Evolutionary conservation across 2,113 vertebrate species (phyloP).

Genomic region (Pedionomus torquatus): DNA sequence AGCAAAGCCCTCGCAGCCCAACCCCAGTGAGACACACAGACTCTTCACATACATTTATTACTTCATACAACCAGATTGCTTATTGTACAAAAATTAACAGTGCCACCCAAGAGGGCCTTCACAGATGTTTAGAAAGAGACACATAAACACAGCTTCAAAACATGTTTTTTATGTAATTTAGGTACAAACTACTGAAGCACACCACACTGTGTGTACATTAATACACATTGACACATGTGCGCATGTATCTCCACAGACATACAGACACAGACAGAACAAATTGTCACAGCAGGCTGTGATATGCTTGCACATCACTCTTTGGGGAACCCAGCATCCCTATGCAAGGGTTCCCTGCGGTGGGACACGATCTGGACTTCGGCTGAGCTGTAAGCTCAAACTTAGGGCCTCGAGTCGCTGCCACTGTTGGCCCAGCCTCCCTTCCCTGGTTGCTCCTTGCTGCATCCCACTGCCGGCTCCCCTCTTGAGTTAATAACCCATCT

Average conservation of each 20-base stretch:
- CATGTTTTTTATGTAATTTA: neutral
- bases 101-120: neutral
- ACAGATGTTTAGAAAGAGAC: slow-evolving; percentile 21
- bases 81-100: neutral
- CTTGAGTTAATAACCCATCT: neutral
- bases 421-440: neutral
- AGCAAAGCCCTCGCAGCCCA: neutral
- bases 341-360: neutral
- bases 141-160: neutral
- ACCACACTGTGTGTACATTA: neutral
- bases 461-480: neutral
- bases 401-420: neutral
- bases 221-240: accelerated
- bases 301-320: accelerated
- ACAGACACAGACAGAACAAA: neutral
- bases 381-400: neutral
- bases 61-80: neutral
- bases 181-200: slow-evolving; percentile 12
- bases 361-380: accelerated
- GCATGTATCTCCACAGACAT: neutral
- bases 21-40: neutral
- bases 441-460: neutral
- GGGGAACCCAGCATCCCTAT: neutral
- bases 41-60: slow-evolving; percentile 25
- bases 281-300: accelerated